phyloP scores from a whole-genome alignment of 2,113 vertebrate genomes.

The Numenius arquata region DNA sequence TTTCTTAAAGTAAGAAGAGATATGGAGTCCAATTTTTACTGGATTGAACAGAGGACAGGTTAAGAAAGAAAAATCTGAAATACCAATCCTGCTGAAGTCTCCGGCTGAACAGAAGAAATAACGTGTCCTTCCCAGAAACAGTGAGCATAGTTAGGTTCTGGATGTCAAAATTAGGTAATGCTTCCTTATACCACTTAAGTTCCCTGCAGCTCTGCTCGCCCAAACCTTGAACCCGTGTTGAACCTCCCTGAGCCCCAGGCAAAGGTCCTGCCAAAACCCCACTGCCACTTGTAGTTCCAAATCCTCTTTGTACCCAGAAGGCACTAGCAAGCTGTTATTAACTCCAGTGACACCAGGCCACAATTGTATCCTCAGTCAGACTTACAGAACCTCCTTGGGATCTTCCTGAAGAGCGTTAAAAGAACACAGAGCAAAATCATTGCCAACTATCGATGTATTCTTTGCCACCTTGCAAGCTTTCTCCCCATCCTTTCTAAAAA shows the following conservation, averaged over 20 bases:
- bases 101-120: neutral
- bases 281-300: neutral
- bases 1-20: neutral
- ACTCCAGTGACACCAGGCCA: neutral
- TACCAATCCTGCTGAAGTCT: neutral
- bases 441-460: neutral
- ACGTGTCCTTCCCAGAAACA: neutral
- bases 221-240: neutral
- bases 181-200: neutral
- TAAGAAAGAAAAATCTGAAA: neutral
- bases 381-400: neutral
- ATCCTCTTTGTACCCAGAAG: neutral
- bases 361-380: neutral
- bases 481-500: neutral
- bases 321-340: neutral
- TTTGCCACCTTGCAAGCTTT: neutral
- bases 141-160: neutral
- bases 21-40: neutral
- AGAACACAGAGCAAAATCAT: neutral
- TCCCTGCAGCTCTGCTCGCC: neutral
- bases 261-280: neutral
- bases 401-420: neutral
- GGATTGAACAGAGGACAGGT: neutral
- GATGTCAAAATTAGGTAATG: neutral
- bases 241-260: neutral